These are phyloP conservation scores for Burhinus bistriatus DNA, from an alignment of 2,113 vertebrate genomes.

Conservation along the genomic window DNA sequence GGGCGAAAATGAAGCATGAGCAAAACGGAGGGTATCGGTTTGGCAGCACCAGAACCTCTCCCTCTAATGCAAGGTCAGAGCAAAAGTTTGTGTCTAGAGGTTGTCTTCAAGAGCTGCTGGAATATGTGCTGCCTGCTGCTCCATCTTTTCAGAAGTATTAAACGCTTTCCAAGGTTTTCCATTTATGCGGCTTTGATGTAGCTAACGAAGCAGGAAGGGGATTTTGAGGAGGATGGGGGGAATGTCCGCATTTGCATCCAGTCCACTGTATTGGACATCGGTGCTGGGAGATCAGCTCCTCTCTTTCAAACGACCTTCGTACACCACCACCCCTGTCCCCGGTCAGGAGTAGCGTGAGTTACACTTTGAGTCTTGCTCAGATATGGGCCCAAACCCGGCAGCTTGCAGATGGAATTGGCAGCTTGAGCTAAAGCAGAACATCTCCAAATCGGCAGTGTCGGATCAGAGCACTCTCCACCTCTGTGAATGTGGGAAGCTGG, in stretches of 20 bases:
- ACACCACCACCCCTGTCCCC: neutral
- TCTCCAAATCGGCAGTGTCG: neutral
- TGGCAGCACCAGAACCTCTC: neutral
- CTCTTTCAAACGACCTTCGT: neutral
- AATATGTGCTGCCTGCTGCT: neutral
- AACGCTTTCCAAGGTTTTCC: neutral
- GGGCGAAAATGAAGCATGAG: neutral
- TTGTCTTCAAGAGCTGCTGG: neutral
- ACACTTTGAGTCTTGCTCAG: neutral
- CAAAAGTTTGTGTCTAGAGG: neutral
- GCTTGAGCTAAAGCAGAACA: neutral
- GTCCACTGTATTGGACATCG: fast-evolving
- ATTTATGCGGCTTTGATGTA: neutral
- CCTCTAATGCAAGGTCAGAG: neutral
- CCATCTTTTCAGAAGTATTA: neutral
- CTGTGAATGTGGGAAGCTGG: neutral
- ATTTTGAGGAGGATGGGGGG: neutral
- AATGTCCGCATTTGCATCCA: neutral
- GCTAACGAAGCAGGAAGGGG: neutral
- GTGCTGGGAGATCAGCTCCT: neutral
- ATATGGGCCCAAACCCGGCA: neutral
- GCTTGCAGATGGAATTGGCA: neutral
- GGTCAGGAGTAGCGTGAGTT: neutral
- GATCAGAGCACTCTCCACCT: neutral
- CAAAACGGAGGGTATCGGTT: neutral